Conservation (phyloP, 1,140 invertebrate species). For the Hylaeus volcanicus region DNA sequence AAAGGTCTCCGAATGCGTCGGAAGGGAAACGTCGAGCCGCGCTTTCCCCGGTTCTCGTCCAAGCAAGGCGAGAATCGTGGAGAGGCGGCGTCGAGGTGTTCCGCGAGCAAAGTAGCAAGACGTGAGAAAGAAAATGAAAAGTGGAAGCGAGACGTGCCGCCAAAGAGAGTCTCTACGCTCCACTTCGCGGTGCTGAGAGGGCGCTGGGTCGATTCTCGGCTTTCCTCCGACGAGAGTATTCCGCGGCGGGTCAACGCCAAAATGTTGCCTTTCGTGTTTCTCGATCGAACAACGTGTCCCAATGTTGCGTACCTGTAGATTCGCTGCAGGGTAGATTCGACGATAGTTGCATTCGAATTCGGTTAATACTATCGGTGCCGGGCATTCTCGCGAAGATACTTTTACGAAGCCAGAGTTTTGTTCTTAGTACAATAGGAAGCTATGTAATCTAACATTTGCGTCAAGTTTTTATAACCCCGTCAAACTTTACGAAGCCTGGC, state of each 20-base stretch:
- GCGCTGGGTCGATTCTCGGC: slow-evolving; percentile 36
- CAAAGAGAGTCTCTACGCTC: slow-evolving; percentile 38
- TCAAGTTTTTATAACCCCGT: no score
- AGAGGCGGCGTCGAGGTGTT: slow-evolving; percentile 19
- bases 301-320: no score
- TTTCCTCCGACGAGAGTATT: background rate
- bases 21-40: background rate
- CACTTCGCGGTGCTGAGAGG: slow-evolving; percentile 17
- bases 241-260: background rate
- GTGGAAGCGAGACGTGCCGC: background rate
- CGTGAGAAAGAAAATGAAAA: background rate
- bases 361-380: no score
- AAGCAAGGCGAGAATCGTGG: background rate
- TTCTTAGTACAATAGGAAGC: no score
- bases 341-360: no score
- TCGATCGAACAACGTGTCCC: background rate
- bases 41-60: background rate
- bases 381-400: no score
- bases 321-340: no score
- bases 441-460: no score
- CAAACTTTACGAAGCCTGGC: no score
- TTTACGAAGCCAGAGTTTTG: no score
- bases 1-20: background rate
- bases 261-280: background rate
- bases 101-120: background rate